These are phyloP conservation scores for Sebastes goodei DNA, from an alignment of 2,797 vertebrate species.

Conservation along the genomic window DNA sequence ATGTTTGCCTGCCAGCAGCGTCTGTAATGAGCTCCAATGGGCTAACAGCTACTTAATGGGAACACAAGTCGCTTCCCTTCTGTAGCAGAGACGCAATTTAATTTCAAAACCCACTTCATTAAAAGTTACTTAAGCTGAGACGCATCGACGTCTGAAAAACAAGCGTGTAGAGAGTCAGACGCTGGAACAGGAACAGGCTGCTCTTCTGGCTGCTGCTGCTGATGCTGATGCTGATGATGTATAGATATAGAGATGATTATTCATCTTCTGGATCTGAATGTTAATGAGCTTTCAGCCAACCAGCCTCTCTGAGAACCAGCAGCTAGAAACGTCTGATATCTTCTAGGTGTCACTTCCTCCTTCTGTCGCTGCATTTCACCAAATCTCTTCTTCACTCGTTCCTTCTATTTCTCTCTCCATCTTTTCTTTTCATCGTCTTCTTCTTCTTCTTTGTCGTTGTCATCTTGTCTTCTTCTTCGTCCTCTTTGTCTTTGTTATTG, in stretches of 20 bases:
- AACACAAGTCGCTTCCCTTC: slow-evolving; percentile 4
- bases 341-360: neutral
- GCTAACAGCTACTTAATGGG: slow-evolving; percentile 56
- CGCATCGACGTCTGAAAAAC: neutral
- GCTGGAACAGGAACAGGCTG: neutral
- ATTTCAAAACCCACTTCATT: slow-evolving; percentile 40
- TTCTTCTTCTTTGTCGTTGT: neutral
- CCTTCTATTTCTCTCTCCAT: neutral
- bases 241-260: neutral
- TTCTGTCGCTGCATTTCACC: neutral
- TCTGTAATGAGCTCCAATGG: slow-evolving; percentile 26
- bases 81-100: neutral
- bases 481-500: neutral
- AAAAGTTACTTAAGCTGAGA: slow-evolving; percentile 34
- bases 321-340: no score
- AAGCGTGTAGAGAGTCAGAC: no score
- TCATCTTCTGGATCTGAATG: neutral
- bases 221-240: neutral
- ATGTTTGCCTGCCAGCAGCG: neutral
- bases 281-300: neutral
- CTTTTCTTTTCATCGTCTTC: rapidly evolving
- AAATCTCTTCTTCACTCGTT: neutral
- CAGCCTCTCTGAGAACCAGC: no score
- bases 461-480: rapidly evolving
- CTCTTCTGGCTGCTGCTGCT: neutral